These are phyloP conservation scores for Cliona cf. orientalis DNA, from an alignment of 37 sponge, comb jelly and placozoan species.

Conservation along the genomic window DNA sequence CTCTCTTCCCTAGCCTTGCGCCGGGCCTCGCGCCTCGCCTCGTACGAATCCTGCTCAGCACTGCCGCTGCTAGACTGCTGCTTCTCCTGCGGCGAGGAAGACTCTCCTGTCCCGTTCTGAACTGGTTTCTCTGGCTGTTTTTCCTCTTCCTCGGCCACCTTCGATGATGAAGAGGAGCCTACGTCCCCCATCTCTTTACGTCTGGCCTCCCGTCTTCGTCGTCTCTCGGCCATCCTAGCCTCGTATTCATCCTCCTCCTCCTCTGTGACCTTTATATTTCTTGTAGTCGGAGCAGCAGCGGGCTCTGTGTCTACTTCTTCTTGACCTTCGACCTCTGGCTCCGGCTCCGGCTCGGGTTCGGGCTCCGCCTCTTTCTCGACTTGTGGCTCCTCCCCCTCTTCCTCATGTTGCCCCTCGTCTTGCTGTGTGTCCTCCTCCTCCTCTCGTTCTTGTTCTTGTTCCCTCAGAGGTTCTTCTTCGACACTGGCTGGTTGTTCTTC, in stretches of 20 bases:
- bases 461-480: background rate
- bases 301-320: background rate
- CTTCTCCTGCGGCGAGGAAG: background rate
- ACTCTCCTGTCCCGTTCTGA: conserved; percentile 11
- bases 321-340: background rate
- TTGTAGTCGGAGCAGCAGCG: too few species aligned
- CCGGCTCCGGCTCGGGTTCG: conserved; percentile 23
- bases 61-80: background rate
- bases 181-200: conserved; percentile 25
- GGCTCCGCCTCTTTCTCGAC: background rate
- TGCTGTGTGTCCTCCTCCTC: background rate
- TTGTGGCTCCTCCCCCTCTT: background rate
- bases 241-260: conserved; percentile 57
- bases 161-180: background rate
- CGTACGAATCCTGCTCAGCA: conserved; percentile 63
- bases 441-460: background rate
- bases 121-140: background rate
- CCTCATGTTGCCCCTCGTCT: conserved; percentile 1
- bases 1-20: conserved; percentile 81
- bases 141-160: background rate
- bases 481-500: background rate
- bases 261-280: background rate
- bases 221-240: conserved; percentile 57
- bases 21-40: conserved; percentile 67
- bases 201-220: conserved; percentile 42